Percentiles rank a stretch among this genome's conserved stretches.
Conservation (phyloP, 2,888 invertebrate species). For the Apamea sordens region DNA sequence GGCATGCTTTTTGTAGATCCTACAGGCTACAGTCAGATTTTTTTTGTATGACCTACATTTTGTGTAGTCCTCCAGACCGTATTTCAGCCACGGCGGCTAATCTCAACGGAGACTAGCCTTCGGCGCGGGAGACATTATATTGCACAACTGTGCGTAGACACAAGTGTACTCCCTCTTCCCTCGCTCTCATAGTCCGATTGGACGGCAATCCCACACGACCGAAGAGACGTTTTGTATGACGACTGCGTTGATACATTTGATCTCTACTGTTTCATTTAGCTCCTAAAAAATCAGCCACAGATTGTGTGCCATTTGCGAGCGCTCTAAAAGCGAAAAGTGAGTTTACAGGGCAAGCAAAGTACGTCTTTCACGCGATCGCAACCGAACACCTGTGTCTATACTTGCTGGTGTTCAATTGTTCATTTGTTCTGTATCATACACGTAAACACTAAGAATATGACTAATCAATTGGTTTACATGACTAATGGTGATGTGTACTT, state of each 20-base stretch:
- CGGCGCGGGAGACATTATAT: background rate
- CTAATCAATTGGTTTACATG: background rate
- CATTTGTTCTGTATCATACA: background rate
- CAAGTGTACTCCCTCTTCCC: no score
- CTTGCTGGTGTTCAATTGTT: background rate
- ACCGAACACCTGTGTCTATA: background rate
- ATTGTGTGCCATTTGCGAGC: no score
- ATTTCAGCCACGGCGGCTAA: background rate
- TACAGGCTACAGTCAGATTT: background rate
- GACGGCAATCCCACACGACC: background rate
- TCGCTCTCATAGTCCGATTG: background rate
- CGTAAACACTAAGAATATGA: slow-evolving; percentile 5
- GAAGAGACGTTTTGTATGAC: background rate
- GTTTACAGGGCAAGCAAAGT: background rate
- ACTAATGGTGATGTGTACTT: slow-evolving; percentile 10
- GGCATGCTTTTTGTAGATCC: background rate
- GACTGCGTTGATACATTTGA: background rate
- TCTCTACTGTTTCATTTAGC: background rate
- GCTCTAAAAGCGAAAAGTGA: background rate
- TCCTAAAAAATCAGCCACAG: background rate
- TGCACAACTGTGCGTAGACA: background rate
- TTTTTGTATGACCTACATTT: background rate
- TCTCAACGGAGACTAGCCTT: background rate
- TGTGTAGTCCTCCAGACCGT: background rate
- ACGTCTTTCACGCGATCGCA: background rate